These are phyloP conservation scores for Steinernema feltiae DNA, from an alignment of 1,140 invertebrate genomes.

Conservation along the genomic window DNA sequence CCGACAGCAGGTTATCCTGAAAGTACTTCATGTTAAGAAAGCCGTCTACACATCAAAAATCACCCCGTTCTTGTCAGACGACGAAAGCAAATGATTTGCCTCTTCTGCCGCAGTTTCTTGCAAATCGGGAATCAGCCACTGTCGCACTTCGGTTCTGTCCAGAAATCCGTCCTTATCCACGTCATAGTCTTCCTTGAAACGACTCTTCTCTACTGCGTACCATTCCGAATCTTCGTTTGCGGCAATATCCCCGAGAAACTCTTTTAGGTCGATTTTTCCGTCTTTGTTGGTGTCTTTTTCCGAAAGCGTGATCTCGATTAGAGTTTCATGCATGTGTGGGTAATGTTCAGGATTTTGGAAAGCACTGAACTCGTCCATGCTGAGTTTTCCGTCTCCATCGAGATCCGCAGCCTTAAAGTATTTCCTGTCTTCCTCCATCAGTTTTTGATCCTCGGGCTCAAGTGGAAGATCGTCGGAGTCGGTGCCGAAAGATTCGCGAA, in stretches of 20 bases:
- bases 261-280: slow-evolving; percentile 62
- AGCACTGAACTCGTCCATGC: slow-evolving; percentile 74
- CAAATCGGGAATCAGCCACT: slow-evolving; percentile 82
- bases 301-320: slow-evolving; percentile 74
- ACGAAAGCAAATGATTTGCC: slow-evolving; percentile 79
- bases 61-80: slow-evolving; percentile 75
- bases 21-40: slow-evolving; percentile 21
- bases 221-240: slow-evolving; percentile 72
- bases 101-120: slow-evolving; percentile 82
- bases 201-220: slow-evolving; percentile 76
- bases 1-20: slow-evolving; percentile 71
- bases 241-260: slow-evolving; percentile 56
- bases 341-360: slow-evolving; percentile 91
- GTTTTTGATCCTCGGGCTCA: slow-evolving; percentile 45
- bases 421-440: slow-evolving; percentile 70
- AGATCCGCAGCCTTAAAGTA: slow-evolving; percentile 79
- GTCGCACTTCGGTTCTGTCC: slow-evolving; percentile 71
- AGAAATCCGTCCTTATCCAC: slow-evolving; percentile 77
- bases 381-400: slow-evolving; percentile 74
- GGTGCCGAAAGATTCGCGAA: slow-evolving; percentile 73
- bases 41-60: no score
- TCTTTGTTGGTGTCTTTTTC: slow-evolving; percentile 81
- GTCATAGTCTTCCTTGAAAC: slow-evolving; percentile 83
- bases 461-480: slow-evolving; percentile 61
- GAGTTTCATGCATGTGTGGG: slow-evolving; percentile 74